Evolutionary conservation across 2,797 vertebrate genomes (phyloP).

Genomic region (Pitangus sulphuratus): DNA sequence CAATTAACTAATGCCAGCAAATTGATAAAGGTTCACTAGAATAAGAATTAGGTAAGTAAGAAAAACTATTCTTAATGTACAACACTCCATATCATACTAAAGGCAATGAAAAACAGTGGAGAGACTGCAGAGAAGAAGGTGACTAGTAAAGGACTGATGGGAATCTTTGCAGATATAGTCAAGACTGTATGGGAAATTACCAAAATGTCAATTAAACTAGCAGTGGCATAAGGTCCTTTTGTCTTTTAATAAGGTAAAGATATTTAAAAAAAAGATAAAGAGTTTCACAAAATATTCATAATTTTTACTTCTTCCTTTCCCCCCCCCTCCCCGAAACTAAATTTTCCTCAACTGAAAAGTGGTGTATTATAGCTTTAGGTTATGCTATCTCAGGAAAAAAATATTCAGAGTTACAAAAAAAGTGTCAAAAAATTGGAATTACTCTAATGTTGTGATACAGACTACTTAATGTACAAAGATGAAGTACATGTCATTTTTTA

Average conservation of each 20-base stretch:
- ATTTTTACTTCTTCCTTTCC: background rate
- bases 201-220: background rate
- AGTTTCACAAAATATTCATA: background rate
- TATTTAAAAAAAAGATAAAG: background rate
- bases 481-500: background rate
- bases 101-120: background rate
- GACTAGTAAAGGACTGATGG: background rate
- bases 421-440: background rate
- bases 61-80: background rate
- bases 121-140: background rate
- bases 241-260: background rate
- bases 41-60: background rate
- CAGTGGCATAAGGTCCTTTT: background rate
- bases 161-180: background rate
- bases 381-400: background rate
- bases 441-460: background rate
- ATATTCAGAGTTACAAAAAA: background rate
- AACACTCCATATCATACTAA: background rate
- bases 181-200: background rate
- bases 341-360: background rate
- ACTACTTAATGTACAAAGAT: background rate
- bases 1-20: background rate
- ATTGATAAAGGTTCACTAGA: background rate
- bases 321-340: fast-evolving
- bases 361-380: background rate